Evolutionary conservation across 92 coral and sea anemone genomes (phyloP).

Genomic region (Scolanthus callimorphus): DNA sequence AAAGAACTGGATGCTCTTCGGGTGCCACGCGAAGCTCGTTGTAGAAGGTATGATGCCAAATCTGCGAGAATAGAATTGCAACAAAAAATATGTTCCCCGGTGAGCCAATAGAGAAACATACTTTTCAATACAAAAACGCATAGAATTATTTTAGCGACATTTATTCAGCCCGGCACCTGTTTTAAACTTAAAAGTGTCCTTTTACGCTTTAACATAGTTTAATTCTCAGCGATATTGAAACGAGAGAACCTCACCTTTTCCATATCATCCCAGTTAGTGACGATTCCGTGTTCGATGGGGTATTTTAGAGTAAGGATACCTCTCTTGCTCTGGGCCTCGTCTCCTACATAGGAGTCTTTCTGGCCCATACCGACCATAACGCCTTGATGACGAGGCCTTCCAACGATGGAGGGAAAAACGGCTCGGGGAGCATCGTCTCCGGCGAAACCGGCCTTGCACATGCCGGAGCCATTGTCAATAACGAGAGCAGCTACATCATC

Average conservation of each 20-base stretch:
- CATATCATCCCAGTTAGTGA: constrained; percentile 89
- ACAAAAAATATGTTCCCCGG: not conserved
- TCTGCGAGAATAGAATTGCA: no score
- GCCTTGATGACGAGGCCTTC: constrained; percentile 91
- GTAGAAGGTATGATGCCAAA: constrained; percentile 87
- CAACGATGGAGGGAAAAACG: constrained; percentile 87
- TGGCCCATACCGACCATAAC: constrained; percentile 95
- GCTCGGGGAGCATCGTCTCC: constrained; percentile 85
- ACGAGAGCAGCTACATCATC: constrained; percentile 99
- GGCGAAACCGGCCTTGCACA: constrained; percentile 83
- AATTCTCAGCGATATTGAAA: no score
- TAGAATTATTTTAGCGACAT: no score
- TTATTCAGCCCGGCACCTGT: no score
- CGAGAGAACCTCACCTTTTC: constrained; percentile 63
- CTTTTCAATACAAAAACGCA: no score
- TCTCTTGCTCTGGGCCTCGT: constrained; percentile 91
- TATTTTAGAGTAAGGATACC: constrained; percentile 83
- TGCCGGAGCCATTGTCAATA: constrained; percentile 99
- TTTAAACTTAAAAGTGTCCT: no score
- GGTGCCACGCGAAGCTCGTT: constrained; percentile 90
- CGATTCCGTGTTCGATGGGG: constrained; percentile 84
- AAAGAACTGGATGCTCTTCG: constrained; percentile 89
- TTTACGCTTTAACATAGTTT: no score
- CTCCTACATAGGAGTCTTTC: constrained; percentile 89
- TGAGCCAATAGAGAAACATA: no score